Percentiles rank a stretch among this genome's conserved stretches.
Evolutionary conservation across 2,888 invertebrate species (phyloP).

Genomic region (Thereva nobilitata): DNA sequence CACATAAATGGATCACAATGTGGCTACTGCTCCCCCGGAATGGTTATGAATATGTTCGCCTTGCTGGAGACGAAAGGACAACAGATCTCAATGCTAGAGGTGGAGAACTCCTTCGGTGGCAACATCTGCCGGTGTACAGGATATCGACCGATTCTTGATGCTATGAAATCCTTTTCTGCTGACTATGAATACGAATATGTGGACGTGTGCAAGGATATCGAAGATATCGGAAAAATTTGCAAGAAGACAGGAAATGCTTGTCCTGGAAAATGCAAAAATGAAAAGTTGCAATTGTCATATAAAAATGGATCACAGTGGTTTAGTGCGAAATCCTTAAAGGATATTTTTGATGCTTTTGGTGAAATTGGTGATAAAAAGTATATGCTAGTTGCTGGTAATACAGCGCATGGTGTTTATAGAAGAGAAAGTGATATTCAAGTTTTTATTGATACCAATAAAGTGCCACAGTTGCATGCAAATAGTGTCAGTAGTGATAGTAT

Average conservation of each 20-base stretch:
- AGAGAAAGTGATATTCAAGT: conserved; percentile 57
- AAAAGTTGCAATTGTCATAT: conserved; percentile 59
- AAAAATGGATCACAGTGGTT: conserved; percentile 59
- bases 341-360: conserved; percentile 63
- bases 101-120: conserved; percentile 68
- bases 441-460: conserved; percentile 66
- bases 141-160: conserved; percentile 62
- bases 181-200: conserved; percentile 54
- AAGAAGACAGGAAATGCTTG: conserved; percentile 46
- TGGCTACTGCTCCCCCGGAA: conserved; percentile 75
- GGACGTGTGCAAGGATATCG: conserved; percentile 53
- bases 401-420: conserved; percentile 67
- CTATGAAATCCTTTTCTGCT: conserved; percentile 62
- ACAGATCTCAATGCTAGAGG: conserved; percentile 60
- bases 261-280: conserved; percentile 43
- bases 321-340: conserved; percentile 62
- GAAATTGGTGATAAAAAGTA: conserved; percentile 60
- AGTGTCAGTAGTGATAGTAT: conserved; percentile 42
- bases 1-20: conserved; percentile 69
- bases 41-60: conserved; percentile 72
- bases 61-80: conserved; percentile 56
- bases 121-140: conserved; percentile 72
- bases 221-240: conserved; percentile 55
- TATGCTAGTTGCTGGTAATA: conserved; percentile 73
- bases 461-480: conserved; percentile 60